Conservation (phyloP, 1,140 invertebrate species). For the Cepaea nemoralis region DNA sequence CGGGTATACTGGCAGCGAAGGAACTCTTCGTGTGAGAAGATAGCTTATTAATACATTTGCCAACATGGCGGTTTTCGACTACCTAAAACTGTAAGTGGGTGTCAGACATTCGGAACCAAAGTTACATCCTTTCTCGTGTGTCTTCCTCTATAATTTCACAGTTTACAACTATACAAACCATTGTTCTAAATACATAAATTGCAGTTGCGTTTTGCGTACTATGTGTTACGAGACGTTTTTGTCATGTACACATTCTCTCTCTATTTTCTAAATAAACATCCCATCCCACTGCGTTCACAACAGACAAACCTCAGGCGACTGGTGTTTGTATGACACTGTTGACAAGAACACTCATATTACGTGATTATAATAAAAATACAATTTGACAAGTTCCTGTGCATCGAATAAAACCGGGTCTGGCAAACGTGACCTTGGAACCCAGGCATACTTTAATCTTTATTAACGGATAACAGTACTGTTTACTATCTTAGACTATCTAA, state of each 20-base stretch:
- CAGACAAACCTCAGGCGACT: no score
- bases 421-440: no score
- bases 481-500: no score
- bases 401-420: no score
- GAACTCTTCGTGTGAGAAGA: conserved; percentile 15
- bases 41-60: conserved; percentile 8
- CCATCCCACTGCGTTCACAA: not conserved
- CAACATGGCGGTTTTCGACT: conserved; percentile 35
- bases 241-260: not conserved
- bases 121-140: not conserved
- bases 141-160: not conserved
- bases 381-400: no score
- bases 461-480: no score
- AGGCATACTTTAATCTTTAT: no score
- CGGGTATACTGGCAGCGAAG: not conserved
- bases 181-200: not conserved
- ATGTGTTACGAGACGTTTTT: not conserved
- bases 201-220: not conserved
- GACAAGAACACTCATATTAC: no score
- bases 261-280: not conserved
- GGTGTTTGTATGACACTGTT: no score
- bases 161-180: not conserved
- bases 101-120: not conserved
- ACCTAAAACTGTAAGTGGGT: conserved; percentile 26
- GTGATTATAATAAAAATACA: no score